Conservation (phyloP, 2,113 vertebrate genomes). For the Pteronura brasiliensis region DNA sequence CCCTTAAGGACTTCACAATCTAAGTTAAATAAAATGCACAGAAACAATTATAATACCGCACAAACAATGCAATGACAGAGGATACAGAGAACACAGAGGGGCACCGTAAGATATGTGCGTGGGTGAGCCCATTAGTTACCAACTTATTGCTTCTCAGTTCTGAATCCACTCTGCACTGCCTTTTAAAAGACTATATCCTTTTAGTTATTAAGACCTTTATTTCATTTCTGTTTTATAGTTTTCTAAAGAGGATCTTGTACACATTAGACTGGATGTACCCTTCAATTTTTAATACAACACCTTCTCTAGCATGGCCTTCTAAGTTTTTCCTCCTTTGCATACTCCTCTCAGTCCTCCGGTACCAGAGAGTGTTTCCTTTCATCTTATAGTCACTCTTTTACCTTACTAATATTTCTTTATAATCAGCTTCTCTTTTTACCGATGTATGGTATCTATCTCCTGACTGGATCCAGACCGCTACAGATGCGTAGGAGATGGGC, state of each 20-base stretch:
- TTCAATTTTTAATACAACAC: not conserved
- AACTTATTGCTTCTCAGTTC: not conserved
- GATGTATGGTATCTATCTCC: not conserved
- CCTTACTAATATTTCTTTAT: not conserved
- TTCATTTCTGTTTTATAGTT: not conserved
- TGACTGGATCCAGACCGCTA: not conserved
- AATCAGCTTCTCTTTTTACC: not conserved
- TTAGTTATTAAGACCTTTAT: not conserved
- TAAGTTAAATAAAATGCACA: not conserved
- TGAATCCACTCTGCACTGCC: not conserved
- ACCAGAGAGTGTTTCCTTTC: not conserved
- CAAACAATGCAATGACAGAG: not conserved
- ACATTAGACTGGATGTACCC: not conserved
- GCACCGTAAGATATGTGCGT: no score
- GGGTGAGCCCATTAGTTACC: not conserved
- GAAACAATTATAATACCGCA: not conserved
- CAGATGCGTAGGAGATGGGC: not conserved
- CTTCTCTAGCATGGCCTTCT: not conserved
- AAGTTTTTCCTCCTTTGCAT: not conserved
- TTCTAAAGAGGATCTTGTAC: not conserved
- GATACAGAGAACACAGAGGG: not conserved
- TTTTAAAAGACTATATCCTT: not conserved
- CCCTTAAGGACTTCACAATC: not conserved
- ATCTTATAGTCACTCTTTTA: not conserved
- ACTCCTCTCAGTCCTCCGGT: not conserved